These are phyloP conservation scores for Mellilla xanthometata DNA, from an alignment of 2,888 invertebrate genomes.

Conservation along the genomic window DNA sequence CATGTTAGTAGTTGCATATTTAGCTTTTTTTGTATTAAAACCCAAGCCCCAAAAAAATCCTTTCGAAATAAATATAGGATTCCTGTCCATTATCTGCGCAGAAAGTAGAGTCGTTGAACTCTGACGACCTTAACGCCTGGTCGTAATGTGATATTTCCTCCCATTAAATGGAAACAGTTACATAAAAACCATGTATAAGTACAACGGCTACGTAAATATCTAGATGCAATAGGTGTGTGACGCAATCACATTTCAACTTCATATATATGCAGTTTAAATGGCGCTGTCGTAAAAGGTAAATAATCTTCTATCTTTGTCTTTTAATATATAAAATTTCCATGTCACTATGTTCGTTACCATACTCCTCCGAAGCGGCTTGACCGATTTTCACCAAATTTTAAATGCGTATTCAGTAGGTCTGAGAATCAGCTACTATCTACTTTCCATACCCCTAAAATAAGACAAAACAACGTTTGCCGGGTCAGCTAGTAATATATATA, in stretches of 20 bases:
- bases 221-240: slow-evolving; percentile 2
- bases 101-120: slow-evolving; percentile 30
- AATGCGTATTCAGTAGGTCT: no score
- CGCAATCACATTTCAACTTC: slow-evolving; percentile 1
- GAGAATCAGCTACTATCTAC: no score
- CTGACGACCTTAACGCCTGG: slow-evolving; percentile 22
- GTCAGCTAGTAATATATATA: no score
- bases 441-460: no score
- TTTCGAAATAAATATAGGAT: slow-evolving; percentile 14
- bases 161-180: slow-evolving; percentile 9
- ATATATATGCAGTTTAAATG: background rate
- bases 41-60: slow-evolving; percentile 9
- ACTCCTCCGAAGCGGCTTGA: no score
- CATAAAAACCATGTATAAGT: slow-evolving; percentile 5
- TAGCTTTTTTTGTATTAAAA: slow-evolving; percentile 6
- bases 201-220: background rate
- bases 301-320: no score
- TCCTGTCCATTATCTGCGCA: slow-evolving; percentile 19
- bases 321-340: no score
- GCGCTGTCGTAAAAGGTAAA: no score
- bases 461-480: no score
- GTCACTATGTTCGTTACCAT: no score
- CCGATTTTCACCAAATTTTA: no score
- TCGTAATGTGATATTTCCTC: slow-evolving; percentile 9
- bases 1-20: background rate